Base-by-base conservation (phyloP, 2,888 invertebrate species). In the Hipparchia semele region DNA sequence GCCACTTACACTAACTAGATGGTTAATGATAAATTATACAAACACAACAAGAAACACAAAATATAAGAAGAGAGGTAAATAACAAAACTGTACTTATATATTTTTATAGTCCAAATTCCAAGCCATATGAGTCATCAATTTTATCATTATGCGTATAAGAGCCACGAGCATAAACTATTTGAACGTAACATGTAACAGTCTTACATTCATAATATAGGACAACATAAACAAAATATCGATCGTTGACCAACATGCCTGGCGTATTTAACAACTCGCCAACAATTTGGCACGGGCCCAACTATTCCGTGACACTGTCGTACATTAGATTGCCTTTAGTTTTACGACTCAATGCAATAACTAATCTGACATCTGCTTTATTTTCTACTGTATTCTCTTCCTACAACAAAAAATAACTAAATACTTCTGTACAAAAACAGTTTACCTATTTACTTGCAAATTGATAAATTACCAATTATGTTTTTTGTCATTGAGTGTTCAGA, bases 191-290 rank as follows among this genome's bases (percentile, higher is more conserved):
- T 6, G 12, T n/a, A 6, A 54, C n/a, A n/a, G 6, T n/a, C 23
- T 10, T n/a, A 54, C 54, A 6, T n/a, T n/a, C 6, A 54, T n/a
- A n/a, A 79, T 81, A 81, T 77, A 75, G 80, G 81, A 78, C 79
- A 83, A 82, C 80, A 87, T 86, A 90, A 89, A 90, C 87, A 89
- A 82, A 87, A 88, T 87, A 82, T 83, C 83, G 84, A 85, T 84
- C 88, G 88, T 86, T 88, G 89, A 89, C 88, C 90, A 90, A 89
- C 89, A 90, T 90, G 87, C 87, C 85, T 79, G 83, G 84, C 83
- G 84, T 83, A 87, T 90, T 90, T 89, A 87, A 91, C 88, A 89
- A 85, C 84, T 84, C 82, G 85, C 82, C 82, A 87, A 87, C 86
- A 80, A 87, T 90, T 91, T 92, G 93, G 92, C 88, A 82, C 74